A percentile compares a stretch with the other conserved stretches of the same genome.
Conservation (phyloP, 2,888 invertebrate species). For the Drosophila lacicola region DNA sequence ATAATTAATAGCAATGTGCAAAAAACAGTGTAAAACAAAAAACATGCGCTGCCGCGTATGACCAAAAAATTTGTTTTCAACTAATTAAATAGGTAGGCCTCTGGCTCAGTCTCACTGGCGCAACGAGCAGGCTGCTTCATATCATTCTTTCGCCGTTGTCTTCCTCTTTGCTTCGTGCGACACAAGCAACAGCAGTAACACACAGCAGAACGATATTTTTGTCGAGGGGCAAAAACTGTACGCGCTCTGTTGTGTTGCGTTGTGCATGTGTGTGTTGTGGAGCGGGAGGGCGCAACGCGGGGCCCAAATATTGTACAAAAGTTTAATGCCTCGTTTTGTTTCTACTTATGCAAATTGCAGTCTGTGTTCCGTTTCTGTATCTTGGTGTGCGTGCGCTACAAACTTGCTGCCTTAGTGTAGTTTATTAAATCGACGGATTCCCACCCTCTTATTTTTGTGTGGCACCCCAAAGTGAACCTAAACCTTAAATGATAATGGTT, state of each 20-base stretch:
- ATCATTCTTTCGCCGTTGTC: slow-evolving; percentile 58
- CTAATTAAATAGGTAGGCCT: slow-evolving; percentile 50
- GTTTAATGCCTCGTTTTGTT: slow-evolving; percentile 65
- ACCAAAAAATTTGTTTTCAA: slow-evolving; percentile 39
- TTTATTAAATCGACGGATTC: slow-evolving; percentile 44
- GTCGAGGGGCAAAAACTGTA: slow-evolving; percentile 76
- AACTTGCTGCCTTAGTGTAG: slow-evolving; percentile 55
- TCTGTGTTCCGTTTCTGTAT: slow-evolving; percentile 38
- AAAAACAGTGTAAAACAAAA: slow-evolving; percentile 45
- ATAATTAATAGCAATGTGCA: slow-evolving; percentile 50
- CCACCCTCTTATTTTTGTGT: slow-evolving; percentile 28
- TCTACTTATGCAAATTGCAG: slow-evolving; percentile 69
- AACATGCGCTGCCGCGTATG: slow-evolving; percentile 60
- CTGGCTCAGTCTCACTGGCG: slow-evolving; percentile 27
- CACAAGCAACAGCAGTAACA: slow-evolving; percentile 61
- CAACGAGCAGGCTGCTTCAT: slow-evolving; percentile 51
- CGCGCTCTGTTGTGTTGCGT: slow-evolving; percentile 47
- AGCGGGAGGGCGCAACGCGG: slow-evolving; percentile 26
- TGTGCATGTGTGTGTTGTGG: slow-evolving; percentile 21
- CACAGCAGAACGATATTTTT: slow-evolving; percentile 70
- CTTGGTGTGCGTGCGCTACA: slow-evolving; percentile 47
- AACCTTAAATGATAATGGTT: slow-evolving; percentile 76
- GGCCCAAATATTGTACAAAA: slow-evolving; percentile 40
- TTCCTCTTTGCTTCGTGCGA: slow-evolving; percentile 66
- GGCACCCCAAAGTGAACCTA: slow-evolving; percentile 7